Evolutionary conservation across 1,140 invertebrate genomes (phyloP), one percentile per base, ranked within the genome.

Genomic region (Cryptotermes secundus): DNA sequence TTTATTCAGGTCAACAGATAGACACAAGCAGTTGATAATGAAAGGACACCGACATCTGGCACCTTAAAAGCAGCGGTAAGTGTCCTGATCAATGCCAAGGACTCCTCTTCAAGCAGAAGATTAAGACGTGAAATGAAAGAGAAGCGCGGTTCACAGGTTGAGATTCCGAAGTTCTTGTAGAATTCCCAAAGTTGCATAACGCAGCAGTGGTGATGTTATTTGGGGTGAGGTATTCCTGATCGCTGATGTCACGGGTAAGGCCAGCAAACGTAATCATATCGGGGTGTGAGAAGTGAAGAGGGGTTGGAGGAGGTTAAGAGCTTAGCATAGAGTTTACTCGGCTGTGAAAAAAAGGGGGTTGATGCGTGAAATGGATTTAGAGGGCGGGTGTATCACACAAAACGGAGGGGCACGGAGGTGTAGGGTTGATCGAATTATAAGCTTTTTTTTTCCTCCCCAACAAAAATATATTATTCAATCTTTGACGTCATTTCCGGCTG

Each of bases 341-440:
- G 26, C 83, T 84, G 83, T 84, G 81, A 82, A 84, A 84, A 84
- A 84, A 84, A 84, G 83, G 83, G 83, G 83, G 83, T 84, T 84
- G 83, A 84, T 80, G 83, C 83, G 83, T 84, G 83, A 84, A 84
- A 84, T 84, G 79, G 83, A 72, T 79, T 84, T 84, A 84, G 38
- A 80, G 83, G 35, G 83, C 42, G 36, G 83, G 26, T 45, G 35
- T 31, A 79, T 45, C 38, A n/a, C 81, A 38, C 81, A 45, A 36
- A 35, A 35, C 49, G 31, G 38, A 49, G 49, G 65, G 38, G 49
- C 22, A 38, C n/a, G 34, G 53, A 79, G 83, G 83, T 53, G 38
- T 36, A 81, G 80, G 81, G 81, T 45, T 82, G 53, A 79, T 83
- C 83, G 83, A 65, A 42, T 65, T 72, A 83, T 72, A 84, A 79